A percentile compares a stretch with the other conserved stretches of the same genome.
phyloP scores from a whole-genome alignment of 2,113 vertebrate species.

The Callopanchax toddi region DNA sequence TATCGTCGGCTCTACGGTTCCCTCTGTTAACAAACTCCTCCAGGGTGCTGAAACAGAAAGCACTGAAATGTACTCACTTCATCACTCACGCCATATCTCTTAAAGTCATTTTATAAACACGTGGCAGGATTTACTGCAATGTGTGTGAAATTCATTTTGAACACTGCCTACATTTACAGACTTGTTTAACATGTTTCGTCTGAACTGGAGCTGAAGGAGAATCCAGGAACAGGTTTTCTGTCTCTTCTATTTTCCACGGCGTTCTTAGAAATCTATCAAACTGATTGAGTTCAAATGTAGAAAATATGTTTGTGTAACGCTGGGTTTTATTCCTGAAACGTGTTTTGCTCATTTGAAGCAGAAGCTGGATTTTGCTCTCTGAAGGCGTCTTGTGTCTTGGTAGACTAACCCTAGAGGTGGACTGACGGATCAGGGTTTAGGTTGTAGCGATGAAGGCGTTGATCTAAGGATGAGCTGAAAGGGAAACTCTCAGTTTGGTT shows the following conservation, averaged over 20 bases:
- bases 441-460: no score
- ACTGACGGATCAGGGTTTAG: no score
- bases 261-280: no score
- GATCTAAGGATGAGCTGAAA: no score
- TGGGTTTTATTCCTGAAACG: no score
- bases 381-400: no score
- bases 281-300: no score
- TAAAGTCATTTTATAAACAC: conserved; percentile 58
- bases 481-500: no score
- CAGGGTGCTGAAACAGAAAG: conserved; percentile 66
- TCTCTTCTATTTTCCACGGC: background rate
- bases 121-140: conserved; percentile 31
- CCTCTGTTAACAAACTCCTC: conserved; percentile 73
- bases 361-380: no score
- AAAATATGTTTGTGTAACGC: no score
- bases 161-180: conserved; percentile 11
- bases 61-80: conserved; percentile 55
- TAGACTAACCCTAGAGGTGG: no score
- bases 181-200: conserved; percentile 18
- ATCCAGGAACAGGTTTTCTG: background rate
- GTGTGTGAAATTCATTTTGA: conserved; percentile 45
- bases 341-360: no score
- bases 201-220: conserved; percentile 14
- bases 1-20: conserved; percentile 63
- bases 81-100: conserved; percentile 63